Percentiles rank a stretch among this genome's conserved stretches.
Evolutionary conservation across 1,140 invertebrate genomes (phyloP).

Genomic region (Pogonognathellus flavescens): DNA sequence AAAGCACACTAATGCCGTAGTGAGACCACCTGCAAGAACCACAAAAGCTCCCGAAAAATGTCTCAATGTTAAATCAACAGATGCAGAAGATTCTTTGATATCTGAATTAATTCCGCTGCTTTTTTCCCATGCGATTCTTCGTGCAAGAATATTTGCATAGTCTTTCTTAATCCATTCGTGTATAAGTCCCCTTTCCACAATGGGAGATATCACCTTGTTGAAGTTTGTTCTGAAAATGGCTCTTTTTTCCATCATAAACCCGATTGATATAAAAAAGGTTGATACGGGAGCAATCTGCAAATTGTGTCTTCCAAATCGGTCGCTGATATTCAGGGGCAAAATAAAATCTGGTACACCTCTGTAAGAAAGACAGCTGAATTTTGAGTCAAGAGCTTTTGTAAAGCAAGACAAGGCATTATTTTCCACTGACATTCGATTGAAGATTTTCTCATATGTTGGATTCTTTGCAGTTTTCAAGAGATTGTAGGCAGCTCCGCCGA

Average conservation of each 20-base stretch:
- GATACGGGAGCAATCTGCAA: conserved; percentile 23
- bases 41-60: conserved; percentile 9
- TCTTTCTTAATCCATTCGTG: conserved; percentile 44
- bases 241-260: conserved; percentile 51
- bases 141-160: neutral
- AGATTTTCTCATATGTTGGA: conserved; percentile 48
- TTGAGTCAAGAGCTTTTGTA: neutral
- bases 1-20: neutral
- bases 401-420: conserved; percentile 46
- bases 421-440: conserved; percentile 51
- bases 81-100: neutral
- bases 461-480: conserved; percentile 45
- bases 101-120: neutral
- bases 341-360: conserved; percentile 44
- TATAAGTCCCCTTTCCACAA: conserved; percentile 40
- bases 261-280: conserved; percentile 50
- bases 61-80: neutral
- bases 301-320: conserved; percentile 31
- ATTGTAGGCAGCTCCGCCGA: conserved; percentile 50
- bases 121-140: conserved; percentile 28
- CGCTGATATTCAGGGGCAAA: conserved; percentile 33
- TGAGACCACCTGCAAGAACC: neutral
- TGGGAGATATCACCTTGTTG: conserved; percentile 31
- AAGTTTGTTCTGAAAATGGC: conserved; percentile 54
- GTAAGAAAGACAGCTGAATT: conserved; percentile 55